Base-by-base conservation (phyloP, 2,888 invertebrate genomes). In the Pollenia angustigena region DNA sequence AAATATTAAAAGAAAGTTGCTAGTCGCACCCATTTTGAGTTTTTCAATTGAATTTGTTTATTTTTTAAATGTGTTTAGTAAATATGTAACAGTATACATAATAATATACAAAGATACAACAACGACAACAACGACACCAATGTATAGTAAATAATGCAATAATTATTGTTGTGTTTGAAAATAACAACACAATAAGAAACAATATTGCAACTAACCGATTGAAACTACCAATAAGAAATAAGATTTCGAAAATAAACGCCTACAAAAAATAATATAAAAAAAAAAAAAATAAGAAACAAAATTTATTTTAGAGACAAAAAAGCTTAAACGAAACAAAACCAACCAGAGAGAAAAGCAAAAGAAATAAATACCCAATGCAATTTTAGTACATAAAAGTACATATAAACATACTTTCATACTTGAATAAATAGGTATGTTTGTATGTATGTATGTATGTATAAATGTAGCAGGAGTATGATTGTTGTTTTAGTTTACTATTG, bases 171-270 rank as follows among this genome's bases (percentile, higher is more conserved):
- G 50, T 74, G 66, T 46, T 46, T 32, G 74, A 82, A 88, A 85
- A 89, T 85, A 81, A 74, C 69, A 85, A 85, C 87, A 85, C 58
- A 90, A 85, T 52, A 90, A 86, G 50, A 48, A 56, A 69, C 78
- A 69, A 54, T 83, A 81, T 76, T 88, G 74, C 85, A 83, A 69
- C 89, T 81, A 86, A 48, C 12, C 50, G 64, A 87, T 87, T 76
- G 66, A 80, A 88, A 84, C 91, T 89, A 85, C 92, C 92, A 92
- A 92, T 92, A 90, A 90, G 90, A 91, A 88, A 86, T 58, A 88
- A 88, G 80, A 52, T 60, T 74, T 66, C 14, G 16, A 62, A 66
- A 76, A 88, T 82, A 83, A 82, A 90, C 89, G 89, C 88, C 89
- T 90, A 89, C 91, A 90, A 90, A 88, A 89, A 89, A 40, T 60